These are phyloP conservation scores for Lepus europaeus DNA, from an alignment of 2,113 vertebrate species.

Conservation along the genomic window DNA sequence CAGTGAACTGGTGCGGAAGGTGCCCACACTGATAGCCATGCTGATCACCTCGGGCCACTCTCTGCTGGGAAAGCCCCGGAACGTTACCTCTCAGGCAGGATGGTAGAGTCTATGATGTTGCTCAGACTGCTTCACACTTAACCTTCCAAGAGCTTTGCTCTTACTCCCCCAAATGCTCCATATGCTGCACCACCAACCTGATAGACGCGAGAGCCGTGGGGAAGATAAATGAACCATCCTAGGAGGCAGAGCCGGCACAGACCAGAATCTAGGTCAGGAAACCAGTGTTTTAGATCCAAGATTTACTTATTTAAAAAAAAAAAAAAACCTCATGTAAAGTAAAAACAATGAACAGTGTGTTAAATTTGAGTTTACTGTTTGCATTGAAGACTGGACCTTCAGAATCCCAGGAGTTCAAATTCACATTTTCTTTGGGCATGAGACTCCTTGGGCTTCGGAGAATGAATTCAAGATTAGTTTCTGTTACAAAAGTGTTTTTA, in stretches of 20 bases:
- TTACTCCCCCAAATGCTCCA: neutral
- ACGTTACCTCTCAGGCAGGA: neutral
- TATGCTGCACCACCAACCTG: neutral
- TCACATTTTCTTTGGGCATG: neutral
- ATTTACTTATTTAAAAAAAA: neutral
- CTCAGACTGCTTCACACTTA: slow-evolving; percentile 43
- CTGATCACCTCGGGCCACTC: neutral
- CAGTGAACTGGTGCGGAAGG: slow-evolving; percentile 43
- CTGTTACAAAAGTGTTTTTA: neutral
- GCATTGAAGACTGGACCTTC: neutral
- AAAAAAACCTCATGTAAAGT: neutral
- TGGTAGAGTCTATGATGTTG: neutral
- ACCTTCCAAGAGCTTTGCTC: slow-evolving; percentile 36
- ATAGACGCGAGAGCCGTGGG: neutral
- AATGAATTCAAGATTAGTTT: slow-evolving; percentile 28
- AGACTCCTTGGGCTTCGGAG: neutral
- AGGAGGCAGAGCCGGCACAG: neutral
- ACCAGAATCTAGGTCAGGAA: neutral
- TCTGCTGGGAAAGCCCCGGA: neutral
- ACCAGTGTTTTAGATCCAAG: neutral
- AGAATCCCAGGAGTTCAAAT: neutral
- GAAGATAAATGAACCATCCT: slow-evolving; percentile 32
- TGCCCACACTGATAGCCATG: neutral
- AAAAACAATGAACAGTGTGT: neutral
- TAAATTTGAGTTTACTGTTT: neutral